Evolutionary conservation across 1,140 invertebrate species (phyloP), one percentile per base, ranked within the genome.

Genomic region (Drosophila arizonae): DNA sequence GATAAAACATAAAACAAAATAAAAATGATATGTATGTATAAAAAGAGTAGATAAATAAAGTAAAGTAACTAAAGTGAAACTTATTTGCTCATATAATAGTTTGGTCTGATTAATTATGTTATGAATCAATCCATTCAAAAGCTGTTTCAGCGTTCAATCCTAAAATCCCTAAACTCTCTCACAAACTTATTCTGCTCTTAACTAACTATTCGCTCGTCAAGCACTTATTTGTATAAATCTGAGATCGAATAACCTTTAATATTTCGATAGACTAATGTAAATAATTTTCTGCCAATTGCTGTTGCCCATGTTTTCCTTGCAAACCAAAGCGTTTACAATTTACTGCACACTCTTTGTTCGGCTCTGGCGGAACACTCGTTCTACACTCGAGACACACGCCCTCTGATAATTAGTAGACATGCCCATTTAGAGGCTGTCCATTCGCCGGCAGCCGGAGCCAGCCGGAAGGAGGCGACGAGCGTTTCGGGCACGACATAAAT

Each of bases 401-500:
- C 78, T 48, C 61, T 50, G 76, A 79, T 87, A 86, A 86, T 86
- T 86, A 86, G 82, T 79, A 72, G 82, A 82, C 62, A 73, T 69
- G 61, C 56, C 82, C 82, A 79, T 82, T 82, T 84, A 72, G 76
- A 76, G 79, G 69, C 57, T 81, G 63, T 28, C 78, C 79, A 72
- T 78, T 73, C 54, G 46, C 55, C 28, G 17, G 30, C 4, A 39
- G 54, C 17, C 46, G 51, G 46, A 68, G 26, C 48, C 41, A 33
- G 39, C 39, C 28, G 30, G 48, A 66, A 48, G 48, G 39, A 74
- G 67, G 60, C 10, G 66, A 61, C 72, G 21, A 24, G 21, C 1
- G 79, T 73, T 87, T 76, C 56, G 79, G 79, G 62, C 79, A 82
- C 69, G 63, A 87, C 82, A 86, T 86, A 86, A 86, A 86, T 86